Base-by-base conservation (phyloP, 1,140 invertebrate species). In the Bombus haemorrhoidalis region DNA sequence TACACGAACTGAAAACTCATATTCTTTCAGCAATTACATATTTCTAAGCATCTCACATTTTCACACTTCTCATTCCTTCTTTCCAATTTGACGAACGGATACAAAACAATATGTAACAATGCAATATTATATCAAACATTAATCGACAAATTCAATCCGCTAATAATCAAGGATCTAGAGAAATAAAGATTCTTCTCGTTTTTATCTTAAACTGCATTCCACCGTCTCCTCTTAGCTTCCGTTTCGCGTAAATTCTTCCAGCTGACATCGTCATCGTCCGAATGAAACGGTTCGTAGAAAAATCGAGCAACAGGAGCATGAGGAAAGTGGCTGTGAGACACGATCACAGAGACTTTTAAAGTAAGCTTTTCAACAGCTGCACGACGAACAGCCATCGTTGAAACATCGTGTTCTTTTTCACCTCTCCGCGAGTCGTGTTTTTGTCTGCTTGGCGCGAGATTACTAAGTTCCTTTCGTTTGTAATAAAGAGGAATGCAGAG, bases 271-370 rank as follows among this genome's bases (percentile, higher is more conserved):
- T 25, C 12, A 25, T 12, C 69, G 72, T 83, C 69, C 57, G 10
- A 32, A 77, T 69, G 81, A 39, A 53, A 76, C 32, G 81, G 59
- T 53, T 83, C 81, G 47, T 47, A 34, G 72, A 75, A 53, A 28
- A 76, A 47, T 66, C 62, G 62, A 77, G 43, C 62, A 69, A 77
- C 28, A 43, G 15, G 18, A 34, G 18, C 15, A 34, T n/a, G 9
- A 1, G 10, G 8, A 41, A 68, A 77, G 62, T 76, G 43, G 73
- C 73, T 57, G 43, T 43, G 28, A n/a, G 43, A 34, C 81, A 53
- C 28, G 73, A 13, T 64, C 64, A 69, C 41, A 12, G 62, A 37
- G 43, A 83, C 28, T 68, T 76, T 83, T 77, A 57, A 83, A 83
- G 43, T 68, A 57, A 77, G 62, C 81, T 77, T 77, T 43, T 8